Conservation (phyloP, 2,113 vertebrate species). For the Dipodomys stephensi region DNA sequence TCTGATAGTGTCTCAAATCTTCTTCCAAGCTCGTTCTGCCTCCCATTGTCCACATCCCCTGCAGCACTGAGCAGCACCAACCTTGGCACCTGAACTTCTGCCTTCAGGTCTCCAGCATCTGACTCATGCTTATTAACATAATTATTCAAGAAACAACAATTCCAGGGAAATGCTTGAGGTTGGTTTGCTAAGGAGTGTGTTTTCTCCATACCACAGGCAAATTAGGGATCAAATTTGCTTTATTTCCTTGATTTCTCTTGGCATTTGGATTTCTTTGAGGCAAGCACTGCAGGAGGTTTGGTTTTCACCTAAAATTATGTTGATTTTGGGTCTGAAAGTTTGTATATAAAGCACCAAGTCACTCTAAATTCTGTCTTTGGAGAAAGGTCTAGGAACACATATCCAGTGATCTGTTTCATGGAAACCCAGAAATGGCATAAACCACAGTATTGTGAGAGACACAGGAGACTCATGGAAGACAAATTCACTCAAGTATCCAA, state of each 20-base stretch:
- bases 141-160: background rate
- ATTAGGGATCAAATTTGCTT: constrained; percentile 21
- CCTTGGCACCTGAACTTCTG: background rate
- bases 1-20: background rate
- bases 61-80: background rate
- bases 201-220: background rate
- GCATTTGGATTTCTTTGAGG: constrained; percentile 49
- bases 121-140: background rate
- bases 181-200: background rate
- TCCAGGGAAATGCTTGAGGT: constrained; percentile 23
- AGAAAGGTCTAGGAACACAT: constrained; percentile 26
- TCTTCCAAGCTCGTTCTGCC: background rate
- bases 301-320: constrained; percentile 52
- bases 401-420: background rate
- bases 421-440: background rate
- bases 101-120: background rate
- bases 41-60: background rate
- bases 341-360: background rate
- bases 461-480: background rate
- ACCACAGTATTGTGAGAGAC: background rate
- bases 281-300: constrained; percentile 28
- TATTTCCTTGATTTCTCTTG: constrained; percentile 51
- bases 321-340: constrained; percentile 31
- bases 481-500: background rate
- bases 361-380: background rate